Base-by-base conservation (phyloP, 2,888 invertebrate species). In the Drosophila prolongata region DNA sequence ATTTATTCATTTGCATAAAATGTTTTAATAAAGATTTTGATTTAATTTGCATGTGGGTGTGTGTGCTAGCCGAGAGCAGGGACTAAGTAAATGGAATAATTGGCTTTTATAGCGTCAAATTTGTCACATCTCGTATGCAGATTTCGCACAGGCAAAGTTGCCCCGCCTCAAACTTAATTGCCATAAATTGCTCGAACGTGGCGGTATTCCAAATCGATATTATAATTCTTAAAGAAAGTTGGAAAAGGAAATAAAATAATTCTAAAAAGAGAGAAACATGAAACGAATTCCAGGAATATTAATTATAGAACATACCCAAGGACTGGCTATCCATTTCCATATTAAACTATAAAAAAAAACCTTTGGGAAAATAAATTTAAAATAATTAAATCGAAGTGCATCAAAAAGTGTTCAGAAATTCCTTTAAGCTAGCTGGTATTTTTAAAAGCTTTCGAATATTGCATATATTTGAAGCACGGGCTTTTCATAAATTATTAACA, bases 1-100 rank as follows among this genome's bases (percentile, higher is more conserved):
- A 78, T 76, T 86, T 86, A 80, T 81, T 86, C 78, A 86, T 81
- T 81, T 86, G 80, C 84, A 86, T 81, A 80, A 80, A 78, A 86
- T 81, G 73, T 83, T 83, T 83, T 83, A 73, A 73, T 75, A 86
- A 86, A 71, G 81, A 81, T 81, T 80, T 72, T 86, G 80, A 81
- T 86, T 80, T 83, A 67, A 75, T 82, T 68, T 46, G 42, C 16
- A 24, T 35, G 43, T 35, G 52, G 24, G 49, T 14, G 44, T 40
- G 43, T 35, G 38, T 61, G 38, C 37, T 52, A 35, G 47, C 44
- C 37, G n/a, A 61, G 61, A 13, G 50, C 66, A 4, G 38, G 11
- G 65, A 34, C 56, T 40, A 66, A 68, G 69, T 42, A 70, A 70
- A 62, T 62, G 65, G 54, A 55, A 69, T 69, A 69, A 72, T 62